A percentile compares a stretch with the other conserved stretches of the same genome.
Conservation (phyloP, 2,797 vertebrate species). For the Rhodeus uyekii region DNA sequence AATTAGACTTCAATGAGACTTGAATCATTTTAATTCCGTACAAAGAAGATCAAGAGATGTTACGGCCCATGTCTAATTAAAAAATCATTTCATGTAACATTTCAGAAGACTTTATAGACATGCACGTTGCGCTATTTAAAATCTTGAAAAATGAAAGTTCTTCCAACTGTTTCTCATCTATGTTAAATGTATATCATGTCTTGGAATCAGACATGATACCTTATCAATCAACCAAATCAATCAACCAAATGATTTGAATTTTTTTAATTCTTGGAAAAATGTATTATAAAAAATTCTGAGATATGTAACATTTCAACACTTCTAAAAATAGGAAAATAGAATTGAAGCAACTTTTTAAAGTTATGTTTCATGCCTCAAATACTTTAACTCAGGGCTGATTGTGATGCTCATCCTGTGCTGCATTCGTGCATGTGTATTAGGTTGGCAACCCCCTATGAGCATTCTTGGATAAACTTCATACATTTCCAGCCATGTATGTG, state of each 20-base stretch:
- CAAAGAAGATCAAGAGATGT: not conserved
- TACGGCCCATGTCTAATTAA: not conserved
- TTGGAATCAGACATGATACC: no score
- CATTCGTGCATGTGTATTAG: not conserved
- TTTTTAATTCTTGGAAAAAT: not conserved
- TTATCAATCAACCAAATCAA: not conserved
- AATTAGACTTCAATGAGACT: not conserved
- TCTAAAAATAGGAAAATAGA: not conserved
- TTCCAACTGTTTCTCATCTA: not conserved
- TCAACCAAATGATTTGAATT: not conserved
- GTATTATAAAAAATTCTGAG: not conserved
- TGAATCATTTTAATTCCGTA: not conserved
- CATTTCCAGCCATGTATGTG: conserved; percentile 9
- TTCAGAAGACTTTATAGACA: not conserved
- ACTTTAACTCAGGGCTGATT: not conserved
- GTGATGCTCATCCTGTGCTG: conserved; percentile 12
- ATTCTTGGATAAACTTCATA: conserved; percentile 3
- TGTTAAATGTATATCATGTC: not conserved
- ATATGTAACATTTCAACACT: not conserved
- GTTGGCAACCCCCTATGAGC: not conserved
- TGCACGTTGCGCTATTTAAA: not conserved
- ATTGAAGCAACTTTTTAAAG: not conserved
- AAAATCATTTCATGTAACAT: not conserved
- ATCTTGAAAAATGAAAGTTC: not conserved
- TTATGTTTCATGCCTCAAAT: not conserved